Evolutionary conservation across 2,113 vertebrate species (phyloP), one percentile per base, ranked within the genome.

Genomic region (Callipepla squamata): DNA sequence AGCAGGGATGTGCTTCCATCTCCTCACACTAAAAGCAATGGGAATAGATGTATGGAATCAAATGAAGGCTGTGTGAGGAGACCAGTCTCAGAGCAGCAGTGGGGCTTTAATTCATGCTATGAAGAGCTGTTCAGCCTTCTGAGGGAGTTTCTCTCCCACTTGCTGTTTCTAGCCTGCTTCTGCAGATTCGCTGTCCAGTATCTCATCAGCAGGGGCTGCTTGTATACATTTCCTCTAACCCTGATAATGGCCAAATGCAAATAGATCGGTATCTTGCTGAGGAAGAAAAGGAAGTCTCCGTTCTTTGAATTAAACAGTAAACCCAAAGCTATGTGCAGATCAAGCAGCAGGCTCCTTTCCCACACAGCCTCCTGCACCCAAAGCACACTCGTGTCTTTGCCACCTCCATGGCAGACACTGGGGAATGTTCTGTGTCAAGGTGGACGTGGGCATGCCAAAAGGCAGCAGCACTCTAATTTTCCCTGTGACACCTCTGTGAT

Each of bases 321-420:
- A 89, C 42, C 16, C 1, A 1, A 69, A 81, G 42, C 30, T 12
- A 3, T 2, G 13, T 6, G 22, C 8, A 30, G 69, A 66, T 26
- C 42, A 48, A 80, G 28, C 8, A 51, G 23, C 45, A 73, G 53
- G 26, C 51, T 79, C 20, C 8, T 38, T 89, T 76, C 61, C 47
- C 65, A 9, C 18, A 12, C 0, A 3, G 21, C 48, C 11, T 34
- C 45, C 78, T 75, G 28, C 80, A 25, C 26, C 22, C 22, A 48
- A 40, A 19, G 25, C 32, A 32, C 21, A 8, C 42, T 0, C 17
- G 0, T 51, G 21, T 36, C 32, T 23, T 47, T 51, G 25, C 20
- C 45, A 13, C 11, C 45, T 19, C 44, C 3, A 0, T 1, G 17
- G 42, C 32, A 42, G 30, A 12, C 21, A 4, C 14, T 15, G 11